A percentile compares a stretch with the other conserved stretches of the same genome.
phyloP scores from a whole-genome alignment of 2,113 vertebrate genomes.

The Rhagologus leucostigma region DNA sequence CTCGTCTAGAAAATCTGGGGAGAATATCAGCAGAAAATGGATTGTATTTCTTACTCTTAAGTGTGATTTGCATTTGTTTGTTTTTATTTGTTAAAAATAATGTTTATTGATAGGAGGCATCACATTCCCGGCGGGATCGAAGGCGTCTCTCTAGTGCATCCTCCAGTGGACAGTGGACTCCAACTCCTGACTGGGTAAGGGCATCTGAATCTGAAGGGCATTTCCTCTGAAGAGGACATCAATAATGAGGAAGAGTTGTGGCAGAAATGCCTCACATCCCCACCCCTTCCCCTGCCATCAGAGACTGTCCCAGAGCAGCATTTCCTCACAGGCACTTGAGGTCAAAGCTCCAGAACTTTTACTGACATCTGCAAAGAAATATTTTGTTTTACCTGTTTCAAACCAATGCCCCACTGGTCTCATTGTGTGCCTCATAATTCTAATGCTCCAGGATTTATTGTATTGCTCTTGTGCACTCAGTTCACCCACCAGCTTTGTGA shows the following conservation, averaged over 20 bases:
- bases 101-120: conserved; percentile 77
- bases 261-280: neutral
- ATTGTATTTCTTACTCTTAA: neutral
- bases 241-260: neutral
- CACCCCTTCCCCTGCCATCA: neutral
- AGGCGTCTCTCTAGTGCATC: conserved; percentile 82
- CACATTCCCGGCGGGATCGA: conserved; percentile 79
- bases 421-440: neutral
- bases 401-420: neutral
- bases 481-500: neutral
- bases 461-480: neutral
- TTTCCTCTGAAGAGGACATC: too few species aligned
- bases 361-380: neutral
- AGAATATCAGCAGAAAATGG: neutral
- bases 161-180: conserved; percentile 81
- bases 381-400: neutral
- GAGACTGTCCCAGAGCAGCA: neutral
- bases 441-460: neutral
- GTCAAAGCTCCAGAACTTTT: neutral
- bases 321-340: neutral
- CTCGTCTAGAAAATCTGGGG: neutral
- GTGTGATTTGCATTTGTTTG: neutral
- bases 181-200: conserved; percentile 92
- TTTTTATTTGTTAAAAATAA: neutral
- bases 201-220: too few species aligned